Evolutionary conservation across 2,888 invertebrate species (phyloP).

Genomic region (Tinea pellionella): DNA sequence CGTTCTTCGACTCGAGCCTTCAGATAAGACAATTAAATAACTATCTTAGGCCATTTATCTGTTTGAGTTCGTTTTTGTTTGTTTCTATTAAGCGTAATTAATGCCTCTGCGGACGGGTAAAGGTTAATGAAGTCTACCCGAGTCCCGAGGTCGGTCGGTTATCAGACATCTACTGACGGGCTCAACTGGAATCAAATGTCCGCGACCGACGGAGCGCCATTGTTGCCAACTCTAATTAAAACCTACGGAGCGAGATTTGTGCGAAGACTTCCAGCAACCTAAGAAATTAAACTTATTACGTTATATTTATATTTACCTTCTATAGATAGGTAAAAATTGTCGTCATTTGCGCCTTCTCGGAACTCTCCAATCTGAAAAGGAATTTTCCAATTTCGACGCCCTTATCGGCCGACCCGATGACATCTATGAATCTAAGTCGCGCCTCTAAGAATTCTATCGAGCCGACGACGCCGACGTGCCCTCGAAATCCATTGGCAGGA

Average conservation of each 20-base stretch:
- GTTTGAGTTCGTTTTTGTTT: constrained; percentile 53
- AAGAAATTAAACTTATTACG: neutral
- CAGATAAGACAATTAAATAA: constrained; percentile 61
- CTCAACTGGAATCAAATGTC: constrained; percentile 16
- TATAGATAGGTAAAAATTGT: neutral
- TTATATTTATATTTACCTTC: neutral
- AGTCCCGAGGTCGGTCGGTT: constrained; percentile 24
- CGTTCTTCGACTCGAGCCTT: constrained; percentile 25
- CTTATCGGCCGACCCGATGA: constrained; percentile 41
- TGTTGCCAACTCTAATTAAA: constrained; percentile 10
- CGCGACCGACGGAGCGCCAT: constrained; percentile 5
- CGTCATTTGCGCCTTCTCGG: neutral
- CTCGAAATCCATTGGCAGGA: constrained; percentile 32
- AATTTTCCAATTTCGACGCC: constrained; percentile 55
- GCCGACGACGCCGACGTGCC: constrained; percentile 15
- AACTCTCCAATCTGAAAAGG: constrained; percentile 33
- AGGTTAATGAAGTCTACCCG: constrained; percentile 50
- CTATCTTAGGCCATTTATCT: constrained; percentile 59
- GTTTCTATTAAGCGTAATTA: constrained; percentile 63
- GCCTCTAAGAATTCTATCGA: constrained; percentile 23
- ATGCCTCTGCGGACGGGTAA: constrained; percentile 43
- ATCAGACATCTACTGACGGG: constrained; percentile 37
- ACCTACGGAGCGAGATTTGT: neutral
- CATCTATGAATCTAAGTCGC: constrained; percentile 51
- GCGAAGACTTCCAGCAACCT: neutral